These are phyloP conservation scores for Agriopis leucophaearia DNA, from an alignment of 2,888 invertebrate species.

Conservation along the genomic window DNA sequence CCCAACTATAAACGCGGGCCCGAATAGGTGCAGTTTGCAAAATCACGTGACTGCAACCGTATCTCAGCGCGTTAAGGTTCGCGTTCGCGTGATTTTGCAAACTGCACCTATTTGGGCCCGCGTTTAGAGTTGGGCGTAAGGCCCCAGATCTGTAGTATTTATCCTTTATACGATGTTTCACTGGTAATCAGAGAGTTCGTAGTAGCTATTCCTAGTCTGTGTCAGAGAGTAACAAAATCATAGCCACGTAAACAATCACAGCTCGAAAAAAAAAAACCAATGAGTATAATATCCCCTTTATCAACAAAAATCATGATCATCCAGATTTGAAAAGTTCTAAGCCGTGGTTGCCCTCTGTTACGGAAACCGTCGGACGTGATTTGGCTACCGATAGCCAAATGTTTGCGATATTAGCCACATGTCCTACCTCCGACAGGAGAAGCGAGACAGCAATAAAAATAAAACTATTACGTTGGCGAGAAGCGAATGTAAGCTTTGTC, in stretches of 20 bases:
- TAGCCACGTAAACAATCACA: not conserved
- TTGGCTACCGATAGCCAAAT: conserved; percentile 27
- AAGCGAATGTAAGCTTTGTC: not conserved
- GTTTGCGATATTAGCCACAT: conserved; percentile 14
- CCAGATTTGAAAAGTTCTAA: conserved; percentile 8
- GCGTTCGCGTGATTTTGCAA: too few relatives aligned
- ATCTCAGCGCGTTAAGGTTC: too few relatives aligned
- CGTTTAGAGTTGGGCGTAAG: too few relatives aligned
- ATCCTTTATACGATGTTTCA: too few relatives aligned
- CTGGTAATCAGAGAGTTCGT: too few relatives aligned
- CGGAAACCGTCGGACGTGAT: conserved; percentile 31
- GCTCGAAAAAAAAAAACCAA: not conserved
- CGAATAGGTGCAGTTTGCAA: too few relatives aligned
- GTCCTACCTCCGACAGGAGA: not conserved
- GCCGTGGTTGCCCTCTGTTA: conserved; percentile 20
- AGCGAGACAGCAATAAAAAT: not conserved
- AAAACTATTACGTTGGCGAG: not conserved
- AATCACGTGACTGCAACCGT: too few relatives aligned
- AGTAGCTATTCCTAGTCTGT: too few relatives aligned
- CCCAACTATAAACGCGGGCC: too few relatives aligned
- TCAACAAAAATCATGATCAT: conserved; percentile 12
- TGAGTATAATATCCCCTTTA: not conserved
- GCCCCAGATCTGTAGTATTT: too few relatives aligned
- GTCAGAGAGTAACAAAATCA: not conserved
- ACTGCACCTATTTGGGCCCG: too few relatives aligned